These are phyloP conservation scores for Limulus polyphemus DNA, from an alignment of 2,888 invertebrate genomes.

Conservation along the genomic window DNA sequence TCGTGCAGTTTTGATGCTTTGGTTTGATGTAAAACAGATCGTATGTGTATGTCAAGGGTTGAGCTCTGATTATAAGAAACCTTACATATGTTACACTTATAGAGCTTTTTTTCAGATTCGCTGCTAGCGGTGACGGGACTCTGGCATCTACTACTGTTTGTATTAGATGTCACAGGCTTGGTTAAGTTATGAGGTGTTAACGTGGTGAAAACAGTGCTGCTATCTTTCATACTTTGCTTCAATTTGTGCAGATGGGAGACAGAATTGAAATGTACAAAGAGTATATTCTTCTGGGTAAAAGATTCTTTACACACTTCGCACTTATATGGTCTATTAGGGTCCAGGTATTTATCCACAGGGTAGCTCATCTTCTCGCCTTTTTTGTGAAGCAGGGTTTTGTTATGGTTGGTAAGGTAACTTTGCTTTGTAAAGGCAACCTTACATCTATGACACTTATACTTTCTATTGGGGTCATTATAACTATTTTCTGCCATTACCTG, in stretches of 20 bases:
- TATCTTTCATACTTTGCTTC: constrained; percentile 67
- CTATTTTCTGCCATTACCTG: constrained; percentile 81
- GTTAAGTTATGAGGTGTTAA: constrained; percentile 2
- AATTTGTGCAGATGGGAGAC: constrained; percentile 89
- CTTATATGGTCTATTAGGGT: constrained; percentile 85
- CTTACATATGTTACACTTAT: constrained; percentile 83
- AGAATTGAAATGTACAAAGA: constrained; percentile 86
- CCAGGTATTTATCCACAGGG: constrained; percentile 84
- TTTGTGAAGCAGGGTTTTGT: constrained; percentile 75
- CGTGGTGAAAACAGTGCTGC: constrained; percentile 7
- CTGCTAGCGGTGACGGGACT: constrained; percentile 36
- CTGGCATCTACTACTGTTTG: background rate
- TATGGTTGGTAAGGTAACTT: constrained; percentile 77
- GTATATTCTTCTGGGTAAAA: constrained; percentile 88
- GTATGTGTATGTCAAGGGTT: constrained; percentile 83
- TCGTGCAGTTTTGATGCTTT: constrained; percentile 72
- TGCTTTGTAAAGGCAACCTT: constrained; percentile 84
- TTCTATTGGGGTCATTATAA: constrained; percentile 75
- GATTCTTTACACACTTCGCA: constrained; percentile 94
- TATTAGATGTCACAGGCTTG: constrained; percentile 2
- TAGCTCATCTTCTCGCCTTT: constrained; percentile 81
- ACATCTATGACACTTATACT: constrained; percentile 86
- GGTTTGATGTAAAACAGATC: constrained; percentile 82
- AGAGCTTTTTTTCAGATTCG: constrained; percentile 60
- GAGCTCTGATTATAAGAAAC: constrained; percentile 80